These are phyloP conservation scores for Argya squamiceps DNA, from an alignment of 2,797 vertebrate genomes.

Conservation along the genomic window DNA sequence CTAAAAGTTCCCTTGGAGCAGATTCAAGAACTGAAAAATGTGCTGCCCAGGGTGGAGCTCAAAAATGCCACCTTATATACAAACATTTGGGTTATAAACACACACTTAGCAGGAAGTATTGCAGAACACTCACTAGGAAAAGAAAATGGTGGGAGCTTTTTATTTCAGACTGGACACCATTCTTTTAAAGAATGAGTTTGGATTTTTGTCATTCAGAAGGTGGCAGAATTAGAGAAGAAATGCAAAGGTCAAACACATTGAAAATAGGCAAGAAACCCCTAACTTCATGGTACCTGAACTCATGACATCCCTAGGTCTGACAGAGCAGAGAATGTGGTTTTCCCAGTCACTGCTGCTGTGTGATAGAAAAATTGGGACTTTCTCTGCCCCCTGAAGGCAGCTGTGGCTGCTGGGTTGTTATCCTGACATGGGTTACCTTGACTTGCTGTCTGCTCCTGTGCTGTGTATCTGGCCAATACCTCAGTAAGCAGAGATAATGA, in stretches of 20 bases:
- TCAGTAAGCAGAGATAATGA: neutral
- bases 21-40: constrained; percentile 23
- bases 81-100: neutral
- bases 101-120: constrained; percentile 51
- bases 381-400: neutral
- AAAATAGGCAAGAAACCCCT: neutral
- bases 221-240: neutral
- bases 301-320: neutral
- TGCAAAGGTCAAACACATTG: neutral
- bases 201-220: neutral
- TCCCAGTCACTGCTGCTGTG: neutral
- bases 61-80: constrained; percentile 16
- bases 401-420: neutral
- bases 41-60: constrained; percentile 30
- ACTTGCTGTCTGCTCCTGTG: neutral
- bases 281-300: neutral
- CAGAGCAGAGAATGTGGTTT: neutral
- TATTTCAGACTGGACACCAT: neutral
- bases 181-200: neutral
- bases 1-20: constrained; percentile 43
- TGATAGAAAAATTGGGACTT: neutral
- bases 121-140: constrained; percentile 13
- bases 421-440: neutral
- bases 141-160: neutral
- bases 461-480: neutral